Evolutionary conservation across 2,113 vertebrate species (phyloP), one percentile per base, ranked within the genome.

Genomic region (Nematolebias whitei): DNA sequence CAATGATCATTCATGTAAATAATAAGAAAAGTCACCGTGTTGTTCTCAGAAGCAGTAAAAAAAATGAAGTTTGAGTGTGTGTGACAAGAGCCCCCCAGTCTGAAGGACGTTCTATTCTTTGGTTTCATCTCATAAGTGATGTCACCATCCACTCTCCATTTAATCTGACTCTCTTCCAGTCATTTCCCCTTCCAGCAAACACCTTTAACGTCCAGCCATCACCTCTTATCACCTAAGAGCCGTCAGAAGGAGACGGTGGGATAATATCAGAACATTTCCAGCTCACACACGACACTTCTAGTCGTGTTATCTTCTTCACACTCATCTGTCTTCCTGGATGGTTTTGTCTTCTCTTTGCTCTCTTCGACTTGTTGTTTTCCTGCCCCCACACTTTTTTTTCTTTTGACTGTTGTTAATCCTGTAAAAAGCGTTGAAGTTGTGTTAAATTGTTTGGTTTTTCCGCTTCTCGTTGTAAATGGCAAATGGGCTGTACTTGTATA

Each of bases 71-170:
- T 49, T 58, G 24, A 65, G 43, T 29, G 32, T 57, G 57, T 59
- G 59, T 13, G 51, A 53, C 48, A 72, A 60, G 73, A 50, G 57
- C 56, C 52, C 51, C 32, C 35, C 38, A 54, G 57, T 59, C 71
- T 86, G 80, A 89, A 90, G 83, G 90, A 68, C 78, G 83, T 26
- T 35, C 63, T 67, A 51, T 76, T 84, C 58, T 70, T 61, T 68
- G 61, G 63, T 79, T 90, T 88, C 78, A 86, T 87, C 60, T 82
- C 67, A 57, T 87, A 85, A 90, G 76, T 88, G 85, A 86, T 86
- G 71, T 69, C 76, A 80, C 74, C 47, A 84, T 83, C 75, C 66
- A 47, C 55, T 71, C 54, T 84, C 57, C 74, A 75, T 85, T 79
- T 84, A 83, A 78, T 87, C 63, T 65, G 45, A 64, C 41, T 64